These are phyloP conservation scores for Teleogryllus oceanicus DNA, from an alignment of 2,888 invertebrate genomes.

Conservation along the genomic window DNA sequence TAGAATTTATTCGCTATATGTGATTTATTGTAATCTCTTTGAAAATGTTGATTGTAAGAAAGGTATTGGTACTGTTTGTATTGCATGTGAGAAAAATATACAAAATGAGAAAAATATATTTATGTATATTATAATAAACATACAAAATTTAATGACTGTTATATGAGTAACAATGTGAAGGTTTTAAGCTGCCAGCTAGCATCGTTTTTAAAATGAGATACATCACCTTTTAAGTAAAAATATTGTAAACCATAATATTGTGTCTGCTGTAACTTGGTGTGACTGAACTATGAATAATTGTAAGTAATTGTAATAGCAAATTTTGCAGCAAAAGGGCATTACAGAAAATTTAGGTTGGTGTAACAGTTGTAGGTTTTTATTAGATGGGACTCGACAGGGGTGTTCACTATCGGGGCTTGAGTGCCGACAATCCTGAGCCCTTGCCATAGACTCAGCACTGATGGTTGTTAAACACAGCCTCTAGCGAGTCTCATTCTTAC, in stretches of 20 bases:
- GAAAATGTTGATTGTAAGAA: slow-evolving; percentile 21
- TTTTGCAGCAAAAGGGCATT: not conserved
- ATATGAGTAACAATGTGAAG: slow-evolving; percentile 20
- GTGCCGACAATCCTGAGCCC: slow-evolving; percentile 35
- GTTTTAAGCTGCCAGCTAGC: slow-evolving; percentile 12
- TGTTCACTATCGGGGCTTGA: slow-evolving; percentile 25
- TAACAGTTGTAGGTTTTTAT: slow-evolving; percentile 6
- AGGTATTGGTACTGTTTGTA: slow-evolving; percentile 25
- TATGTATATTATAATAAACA: not conserved
- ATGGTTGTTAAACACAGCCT: not conserved
- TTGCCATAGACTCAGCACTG: slow-evolving; percentile 31
- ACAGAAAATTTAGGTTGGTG: slow-evolving; percentile 19
- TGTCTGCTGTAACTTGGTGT: not conserved
- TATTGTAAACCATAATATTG: not conserved
- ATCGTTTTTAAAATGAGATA: slow-evolving; percentile 18
- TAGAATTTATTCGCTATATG: not conserved
- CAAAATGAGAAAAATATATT: not conserved
- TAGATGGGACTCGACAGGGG: slow-evolving; percentile 18
- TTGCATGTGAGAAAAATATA: slow-evolving; percentile 18
- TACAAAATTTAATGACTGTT: not conserved
- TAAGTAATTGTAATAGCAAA: not conserved
- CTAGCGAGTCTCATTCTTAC: not conserved
- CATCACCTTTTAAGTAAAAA: not conserved
- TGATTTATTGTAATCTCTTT: not conserved
- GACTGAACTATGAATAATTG: not conserved